phyloP scores from a whole-genome alignment of 2,888 invertebrate genomes.

The Yponomeuta malinellus region DNA sequence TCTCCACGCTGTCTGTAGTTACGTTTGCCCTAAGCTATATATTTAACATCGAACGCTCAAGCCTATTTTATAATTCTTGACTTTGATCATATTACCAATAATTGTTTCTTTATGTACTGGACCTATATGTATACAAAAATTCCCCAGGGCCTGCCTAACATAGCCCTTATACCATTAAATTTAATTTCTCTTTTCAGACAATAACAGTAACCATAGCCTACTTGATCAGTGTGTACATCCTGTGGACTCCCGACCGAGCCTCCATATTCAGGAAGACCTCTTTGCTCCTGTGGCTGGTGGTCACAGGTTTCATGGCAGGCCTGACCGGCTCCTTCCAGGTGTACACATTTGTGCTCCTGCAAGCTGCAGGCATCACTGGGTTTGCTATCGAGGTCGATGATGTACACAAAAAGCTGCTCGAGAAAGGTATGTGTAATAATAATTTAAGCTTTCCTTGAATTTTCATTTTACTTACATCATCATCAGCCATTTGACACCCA shows the following conservation, averaged over 20 bases:
- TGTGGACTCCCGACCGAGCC: constrained; percentile 85
- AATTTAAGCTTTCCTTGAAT: too few relatives aligned
- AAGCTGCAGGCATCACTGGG: constrained; percentile 80
- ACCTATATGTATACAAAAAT: too few relatives aligned
- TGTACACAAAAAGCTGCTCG: constrained; percentile 67
- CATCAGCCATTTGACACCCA: too few relatives aligned
- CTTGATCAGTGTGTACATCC: constrained; percentile 79
- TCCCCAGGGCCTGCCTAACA: too few relatives aligned
- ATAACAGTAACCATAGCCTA: constrained; percentile 81
- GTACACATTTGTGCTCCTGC: constrained; percentile 82
- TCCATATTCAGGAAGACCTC: constrained; percentile 81
- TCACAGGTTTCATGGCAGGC: constrained; percentile 85
- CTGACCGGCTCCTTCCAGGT: constrained; percentile 85
- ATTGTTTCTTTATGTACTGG: too few relatives aligned
- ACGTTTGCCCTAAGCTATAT: too few relatives aligned
- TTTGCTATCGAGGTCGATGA: constrained; percentile 77
- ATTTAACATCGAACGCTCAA: too few relatives aligned
- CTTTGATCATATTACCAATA: too few relatives aligned
- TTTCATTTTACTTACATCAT: too few relatives aligned
- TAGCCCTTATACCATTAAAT: neutral
- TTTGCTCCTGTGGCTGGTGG: constrained; percentile 83
- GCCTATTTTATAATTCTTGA: too few relatives aligned
- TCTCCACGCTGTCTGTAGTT: too few relatives aligned
- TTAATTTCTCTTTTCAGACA: constrained; percentile 68
- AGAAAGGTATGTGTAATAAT: constrained; percentile 44